phyloP scores from a whole-genome alignment of 2,888 invertebrate genomes.

The Drosophila neotestacea region DNA sequence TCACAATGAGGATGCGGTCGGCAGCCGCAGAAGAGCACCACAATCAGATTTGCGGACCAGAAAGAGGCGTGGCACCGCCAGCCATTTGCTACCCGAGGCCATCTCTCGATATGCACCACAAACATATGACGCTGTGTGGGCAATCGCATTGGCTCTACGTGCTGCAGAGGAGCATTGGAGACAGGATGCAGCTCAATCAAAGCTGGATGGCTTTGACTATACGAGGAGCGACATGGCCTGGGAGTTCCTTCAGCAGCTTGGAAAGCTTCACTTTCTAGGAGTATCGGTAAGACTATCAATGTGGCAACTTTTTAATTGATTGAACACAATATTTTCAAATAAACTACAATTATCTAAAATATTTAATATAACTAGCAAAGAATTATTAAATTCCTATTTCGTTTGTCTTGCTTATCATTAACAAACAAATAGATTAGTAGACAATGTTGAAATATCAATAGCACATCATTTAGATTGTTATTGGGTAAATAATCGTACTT shows the following conservation, averaged over 20 bases:
- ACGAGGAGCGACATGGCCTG: slow-evolving; percentile 90
- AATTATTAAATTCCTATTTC: no score
- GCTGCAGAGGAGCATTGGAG: slow-evolving; percentile 88
- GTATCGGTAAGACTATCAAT: slow-evolving; percentile 89
- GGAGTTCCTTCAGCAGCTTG: slow-evolving; percentile 90
- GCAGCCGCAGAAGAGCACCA: slow-evolving; percentile 28
- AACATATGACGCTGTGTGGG: slow-evolving; percentile 96
- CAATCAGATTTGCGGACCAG: slow-evolving; percentile 52
- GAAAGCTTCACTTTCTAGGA: slow-evolving; percentile 91
- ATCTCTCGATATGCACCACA: slow-evolving; percentile 91
- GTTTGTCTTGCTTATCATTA: no score
- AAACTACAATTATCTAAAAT: no score
- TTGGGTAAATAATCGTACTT: no score
- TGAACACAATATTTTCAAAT: no score
- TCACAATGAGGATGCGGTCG: slow-evolving; percentile 58
- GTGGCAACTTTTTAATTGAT: no score
- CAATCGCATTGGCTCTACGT: slow-evolving; percentile 91
- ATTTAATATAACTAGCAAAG: no score
- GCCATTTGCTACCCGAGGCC: slow-evolving; percentile 55
- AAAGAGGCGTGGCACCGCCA: slow-evolving; percentile 48
- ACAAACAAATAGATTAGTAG: no score
- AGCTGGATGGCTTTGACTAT: slow-evolving; percentile 90
- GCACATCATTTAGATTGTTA: no score
- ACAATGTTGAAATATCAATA: no score
- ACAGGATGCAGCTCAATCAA: slow-evolving; percentile 81